Base-by-base conservation (phyloP, 2,888 invertebrate species). In the Cheiracanthium punctorium region DNA sequence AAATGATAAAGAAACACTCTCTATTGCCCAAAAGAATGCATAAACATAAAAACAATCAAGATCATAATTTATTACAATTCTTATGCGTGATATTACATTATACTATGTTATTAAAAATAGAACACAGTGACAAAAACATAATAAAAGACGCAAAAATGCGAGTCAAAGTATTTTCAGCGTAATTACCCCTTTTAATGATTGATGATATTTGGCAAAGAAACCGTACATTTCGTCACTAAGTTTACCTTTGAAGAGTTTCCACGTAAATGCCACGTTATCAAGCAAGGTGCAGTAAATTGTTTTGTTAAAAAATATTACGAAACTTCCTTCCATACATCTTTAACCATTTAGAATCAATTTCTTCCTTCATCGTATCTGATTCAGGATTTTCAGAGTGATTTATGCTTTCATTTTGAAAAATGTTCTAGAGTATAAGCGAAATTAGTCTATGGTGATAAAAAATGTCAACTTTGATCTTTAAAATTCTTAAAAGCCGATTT, bases 151-250 rank as follows among this genome's bases (percentile, higher is more conserved):
- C 30, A 32, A 52, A 30, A 76, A 37, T 41, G n/a, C 17, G 29
- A 48, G 29, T 52, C 67, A 41, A 67, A 67, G 64, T 29, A 77
- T 77, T 48, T 48, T 12, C 14, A 69, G 77, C 77, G 69, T 77
- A 77, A 77, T 77, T 77, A 67, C 77, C 69, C 20, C 77, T 52
- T 70, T 48, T 30, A 77, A 52, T 77, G 77, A 77, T 77, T 77
- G 77, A 77, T 77, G 77, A 77, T 69, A 77, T 77, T 67, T 77
- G 69, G 33, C 20, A 48, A 67, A 41, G 65, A 30, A 20, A 41
- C 32, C 48, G 37, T 76, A 24, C 48, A 69, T 69, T 77, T 69
- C 37, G 71, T 71, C 71, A 71, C 41, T 37, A 69, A 77, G 69
- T 77, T 77, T 69, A 77, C 70, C 77, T 77, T 48, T 48, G 24